A percentile compares a stretch with the other conserved stretches of the same genome.
These are phyloP conservation scores for Himalopsyche anomala DNA, from an alignment of 2,888 invertebrate species.

Conservation along the genomic window DNA sequence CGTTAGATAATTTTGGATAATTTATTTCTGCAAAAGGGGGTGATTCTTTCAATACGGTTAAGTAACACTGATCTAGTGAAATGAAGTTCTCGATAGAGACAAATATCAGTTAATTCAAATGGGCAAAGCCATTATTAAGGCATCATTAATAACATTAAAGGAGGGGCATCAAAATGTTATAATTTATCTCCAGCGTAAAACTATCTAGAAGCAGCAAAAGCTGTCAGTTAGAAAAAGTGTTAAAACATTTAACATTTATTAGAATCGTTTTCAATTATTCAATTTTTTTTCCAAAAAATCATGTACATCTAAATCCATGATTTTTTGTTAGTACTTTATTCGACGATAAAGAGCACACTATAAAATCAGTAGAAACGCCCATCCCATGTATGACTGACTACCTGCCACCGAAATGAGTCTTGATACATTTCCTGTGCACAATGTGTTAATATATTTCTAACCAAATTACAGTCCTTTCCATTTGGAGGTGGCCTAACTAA, in stretches of 20 bases:
- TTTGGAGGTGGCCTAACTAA: constrained; percentile 69
- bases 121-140: too few relatives aligned
- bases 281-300: too few relatives aligned
- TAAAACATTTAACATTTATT: not conserved
- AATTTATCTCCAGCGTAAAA: not conserved
- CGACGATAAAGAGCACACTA: not conserved
- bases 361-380: not conserved
- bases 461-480: constrained; percentile 59
- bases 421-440: not conserved
- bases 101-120: too few relatives aligned
- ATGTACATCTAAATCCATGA: too few relatives aligned
- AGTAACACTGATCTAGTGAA: too few relatives aligned
- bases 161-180: too few relatives aligned
- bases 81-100: too few relatives aligned
- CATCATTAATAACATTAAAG: too few relatives aligned
- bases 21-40: too few relatives aligned
- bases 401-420: not conserved
- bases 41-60: too few relatives aligned
- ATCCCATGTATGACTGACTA: not conserved
- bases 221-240: not conserved
- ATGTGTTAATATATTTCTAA: constrained; percentile 6
- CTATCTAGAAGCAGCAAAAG: not conserved
- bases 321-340: too few relatives aligned
- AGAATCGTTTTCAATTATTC: not conserved
- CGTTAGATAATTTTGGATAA: too few relatives aligned